Evolutionary conservation across 1,140 invertebrate species (phyloP), one percentile per base, ranked within the genome.

Genomic region (Argopecten irradians): DNA sequence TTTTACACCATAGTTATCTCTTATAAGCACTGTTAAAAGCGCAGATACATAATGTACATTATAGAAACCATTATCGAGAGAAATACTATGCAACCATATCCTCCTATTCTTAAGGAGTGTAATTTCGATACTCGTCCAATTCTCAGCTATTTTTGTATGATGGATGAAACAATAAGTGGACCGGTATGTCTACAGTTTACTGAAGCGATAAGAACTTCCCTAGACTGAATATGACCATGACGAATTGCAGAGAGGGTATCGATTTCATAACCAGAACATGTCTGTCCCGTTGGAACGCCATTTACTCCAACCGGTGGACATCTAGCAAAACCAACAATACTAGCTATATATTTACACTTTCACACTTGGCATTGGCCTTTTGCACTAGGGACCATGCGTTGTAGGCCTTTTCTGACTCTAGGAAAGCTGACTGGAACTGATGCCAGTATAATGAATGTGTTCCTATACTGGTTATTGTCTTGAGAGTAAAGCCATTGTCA

Each of bases 371-470:
- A 28, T 71, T 71, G 55, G 55, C 55, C 55, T 71, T 71, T 71
- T n/a, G 55, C 55, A 71, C 55, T 16, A 71, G 55, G 55, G 55
- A 71, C 55, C 55, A 28, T 71, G 55, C 28, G 55, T 71, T 71
- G 55, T 11, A 22, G 22, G 55, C 28, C 55, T 71, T 28, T n/a
- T 28, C 22, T 71, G 55, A 11, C 55, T 71, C n/a, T 46, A 3
- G 22, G 55, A 28, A 71, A 22, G 55, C 55, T 71, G 55, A n/a
- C 55, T 28, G 16, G 55, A 71, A 71, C 22, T 71, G 55, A 71
- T 71, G 55, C 55, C 55, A 71, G 28, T 71, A 71, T 71, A 71
- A 71, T 71, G 55, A 71, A 71, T 71, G 55, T n/a, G 55, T 71
- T 71, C 55, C 8, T 71, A 71, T 71, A 28, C 55, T n/a, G 11